These are phyloP conservation scores for Podarcis siculus DNA, from an alignment of 2,797 vertebrate species.

Conservation along the genomic window DNA sequence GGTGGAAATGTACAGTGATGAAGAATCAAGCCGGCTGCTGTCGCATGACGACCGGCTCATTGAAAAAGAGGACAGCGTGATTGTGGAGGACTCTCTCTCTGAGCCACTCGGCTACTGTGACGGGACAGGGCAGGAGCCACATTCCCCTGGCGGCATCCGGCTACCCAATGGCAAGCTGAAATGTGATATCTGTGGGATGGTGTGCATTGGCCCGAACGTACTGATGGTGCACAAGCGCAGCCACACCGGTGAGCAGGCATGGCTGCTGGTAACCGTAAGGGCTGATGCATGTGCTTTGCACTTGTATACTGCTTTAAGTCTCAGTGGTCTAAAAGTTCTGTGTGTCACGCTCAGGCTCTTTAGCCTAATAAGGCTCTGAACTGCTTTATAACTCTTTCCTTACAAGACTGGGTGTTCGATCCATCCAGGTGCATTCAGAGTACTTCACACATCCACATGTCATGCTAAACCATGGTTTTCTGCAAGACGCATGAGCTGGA, in stretches of 20 bases:
- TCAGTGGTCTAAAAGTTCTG: neutral
- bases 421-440: too few species aligned
- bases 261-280: neutral
- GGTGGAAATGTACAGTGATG: constrained; percentile 95
- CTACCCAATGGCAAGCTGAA: constrained; percentile 94
- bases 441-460: neutral
- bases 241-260: constrained; percentile 88
- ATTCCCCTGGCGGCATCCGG: constrained; percentile 90
- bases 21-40: constrained; percentile 86
- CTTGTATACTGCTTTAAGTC: neutral
- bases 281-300: neutral
- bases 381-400: neutral
- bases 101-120: constrained; percentile 85
- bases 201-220: constrained; percentile 96
- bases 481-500: neutral
- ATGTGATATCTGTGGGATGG: constrained; percentile 95
- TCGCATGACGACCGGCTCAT: constrained; percentile 82
- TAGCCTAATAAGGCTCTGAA: neutral
- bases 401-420: neutral
- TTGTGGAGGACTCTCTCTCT: constrained; percentile 81
- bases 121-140: constrained; percentile 82
- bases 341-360: neutral
- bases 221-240: constrained; percentile 98
- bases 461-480: neutral
- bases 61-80: constrained; percentile 85